Percentiles rank a stretch among this genome's conserved stretches.
Conservation (phyloP, 2,888 invertebrate species). For the Phortica okadai region DNA sequence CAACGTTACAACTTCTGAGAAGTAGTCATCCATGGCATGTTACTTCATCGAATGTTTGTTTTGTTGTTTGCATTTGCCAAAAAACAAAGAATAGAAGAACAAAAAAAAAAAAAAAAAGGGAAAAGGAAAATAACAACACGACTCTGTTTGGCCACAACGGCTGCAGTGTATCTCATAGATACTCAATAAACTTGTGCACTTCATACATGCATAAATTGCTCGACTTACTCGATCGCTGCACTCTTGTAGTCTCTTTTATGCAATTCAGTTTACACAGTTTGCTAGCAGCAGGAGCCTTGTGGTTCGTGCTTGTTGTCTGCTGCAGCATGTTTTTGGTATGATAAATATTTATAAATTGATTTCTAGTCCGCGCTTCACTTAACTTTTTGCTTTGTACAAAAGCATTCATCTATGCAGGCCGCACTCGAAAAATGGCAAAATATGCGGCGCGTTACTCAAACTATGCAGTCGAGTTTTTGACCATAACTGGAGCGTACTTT, state of each 20-base stretch:
- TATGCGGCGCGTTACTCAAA: background rate
- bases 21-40: constrained; percentile 29
- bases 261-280: background rate
- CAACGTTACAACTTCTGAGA: constrained; percentile 27
- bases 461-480: constrained; percentile 2
- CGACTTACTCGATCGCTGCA: background rate
- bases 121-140: background rate
- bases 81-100: background rate
- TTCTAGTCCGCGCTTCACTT: constrained; percentile 34
- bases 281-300: background rate
- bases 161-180: constrained; percentile 14
- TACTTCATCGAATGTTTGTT: constrained; percentile 34
- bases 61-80: constrained; percentile 2
- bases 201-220: constrained; percentile 21
- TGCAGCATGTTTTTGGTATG: constrained; percentile 29
- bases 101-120: background rate
- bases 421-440: constrained; percentile 3
- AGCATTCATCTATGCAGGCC: background rate
- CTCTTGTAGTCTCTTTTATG: background rate
- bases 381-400: constrained; percentile 1
- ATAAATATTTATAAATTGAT: constrained; percentile 54
- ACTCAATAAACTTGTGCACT: constrained; percentile 1
- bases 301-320: constrained; percentile 10
- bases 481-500: constrained; percentile 27
- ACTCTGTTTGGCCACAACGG: background rate